Evolutionary conservation across 53 echinoderm and acorn worm genomes (phyloP).

Genomic region (Arbacia lixula): DNA sequence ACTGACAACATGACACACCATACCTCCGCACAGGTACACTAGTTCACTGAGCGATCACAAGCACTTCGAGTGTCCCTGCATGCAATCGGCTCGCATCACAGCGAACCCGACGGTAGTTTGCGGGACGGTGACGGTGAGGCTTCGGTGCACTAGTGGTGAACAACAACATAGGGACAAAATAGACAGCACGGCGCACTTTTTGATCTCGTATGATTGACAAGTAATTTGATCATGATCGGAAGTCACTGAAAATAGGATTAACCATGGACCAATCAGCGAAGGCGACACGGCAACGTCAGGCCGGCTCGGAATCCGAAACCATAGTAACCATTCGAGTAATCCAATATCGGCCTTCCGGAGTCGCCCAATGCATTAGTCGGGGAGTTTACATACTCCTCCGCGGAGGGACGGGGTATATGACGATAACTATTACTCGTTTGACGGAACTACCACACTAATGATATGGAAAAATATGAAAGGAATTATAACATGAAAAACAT

Average conservation of each 20-base stretch:
- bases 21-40: no score
- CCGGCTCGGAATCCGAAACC: conserved; percentile 66
- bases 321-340: conserved; percentile 72
- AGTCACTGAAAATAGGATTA: conserved; percentile 88
- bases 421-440: no score
- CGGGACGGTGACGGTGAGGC: conserved; percentile 10
- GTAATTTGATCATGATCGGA: conserved; percentile 98
- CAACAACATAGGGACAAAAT: background rate
- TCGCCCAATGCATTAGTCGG: conserved; percentile 46
- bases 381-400: no score
- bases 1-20: no score
- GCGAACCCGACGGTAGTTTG: no score
- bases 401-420: no score
- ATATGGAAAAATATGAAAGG: no score
- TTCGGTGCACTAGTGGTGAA: background rate
- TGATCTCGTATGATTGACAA: conserved; percentile 87
- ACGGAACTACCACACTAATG: no score
- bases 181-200: conserved; percentile 75
- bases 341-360: conserved; percentile 81
- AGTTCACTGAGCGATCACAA: no score
- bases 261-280: conserved; percentile 79
- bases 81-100: no score
- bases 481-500: no score
- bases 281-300: conserved; percentile 69
- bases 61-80: no score